A percentile compares a stretch with the other conserved stretches of the same genome.
phyloP scores from a whole-genome alignment of 2,888 invertebrate species.

The Parnassius apollo region DNA sequence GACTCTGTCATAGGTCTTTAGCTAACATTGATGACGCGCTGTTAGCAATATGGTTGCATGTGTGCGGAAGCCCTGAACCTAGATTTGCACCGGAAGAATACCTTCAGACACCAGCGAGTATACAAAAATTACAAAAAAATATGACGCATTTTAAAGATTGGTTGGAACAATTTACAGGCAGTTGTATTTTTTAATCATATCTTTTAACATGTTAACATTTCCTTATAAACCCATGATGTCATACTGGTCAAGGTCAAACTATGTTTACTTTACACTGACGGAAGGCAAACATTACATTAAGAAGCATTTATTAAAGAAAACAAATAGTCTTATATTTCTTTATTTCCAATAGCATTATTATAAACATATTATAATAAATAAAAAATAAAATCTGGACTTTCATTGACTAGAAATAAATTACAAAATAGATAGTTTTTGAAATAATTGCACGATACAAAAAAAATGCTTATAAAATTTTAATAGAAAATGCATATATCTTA shows the following conservation, averaged over 20 bases:
- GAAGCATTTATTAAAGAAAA: constrained; percentile 1
- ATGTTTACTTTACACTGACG: not conserved
- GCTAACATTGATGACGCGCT: constrained; percentile 64
- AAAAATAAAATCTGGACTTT: constrained; percentile 19
- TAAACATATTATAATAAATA: constrained; percentile 14
- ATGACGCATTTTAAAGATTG: constrained; percentile 63
- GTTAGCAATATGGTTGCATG: constrained; percentile 71
- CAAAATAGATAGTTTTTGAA: not conserved
- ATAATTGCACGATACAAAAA: constrained; percentile 3
- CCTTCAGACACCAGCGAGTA: constrained; percentile 58
- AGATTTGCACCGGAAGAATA: constrained; percentile 68
- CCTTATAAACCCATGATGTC: constrained; percentile 12
- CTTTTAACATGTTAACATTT: constrained; percentile 3
- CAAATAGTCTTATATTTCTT: constrained; percentile 8
- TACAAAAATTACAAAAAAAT: constrained; percentile 52
- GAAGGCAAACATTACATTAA: not conserved
- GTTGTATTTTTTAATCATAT: constrained; percentile 29
- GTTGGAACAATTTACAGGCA: constrained; percentile 60
- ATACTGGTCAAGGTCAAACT: constrained; percentile 1
- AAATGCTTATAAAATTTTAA: constrained; percentile 1
- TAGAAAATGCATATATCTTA: constrained; percentile 21
- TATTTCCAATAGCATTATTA: constrained; percentile 11
- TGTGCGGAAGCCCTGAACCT: constrained; percentile 61
- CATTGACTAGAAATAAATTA: constrained; percentile 22
- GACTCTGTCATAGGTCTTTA: constrained; percentile 56